Conservation (phyloP, 2,797 vertebrate genomes). For the Labroides dimidiatus region DNA sequence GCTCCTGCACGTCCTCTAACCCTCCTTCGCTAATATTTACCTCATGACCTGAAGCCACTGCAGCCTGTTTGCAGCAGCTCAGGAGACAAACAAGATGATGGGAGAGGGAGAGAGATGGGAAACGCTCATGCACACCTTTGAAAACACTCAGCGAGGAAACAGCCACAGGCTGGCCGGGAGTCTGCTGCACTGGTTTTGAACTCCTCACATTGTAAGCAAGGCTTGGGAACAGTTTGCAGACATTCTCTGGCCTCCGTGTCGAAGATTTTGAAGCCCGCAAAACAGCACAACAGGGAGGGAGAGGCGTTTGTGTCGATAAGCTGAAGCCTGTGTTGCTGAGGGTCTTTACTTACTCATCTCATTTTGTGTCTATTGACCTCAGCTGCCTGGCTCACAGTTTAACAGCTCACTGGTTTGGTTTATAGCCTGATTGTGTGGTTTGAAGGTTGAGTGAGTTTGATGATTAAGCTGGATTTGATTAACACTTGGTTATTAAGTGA, state of each 20-base stretch:
- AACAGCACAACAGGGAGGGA: constrained; percentile 35
- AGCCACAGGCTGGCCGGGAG: constrained; percentile 50
- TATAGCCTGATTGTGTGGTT: constrained; percentile 42
- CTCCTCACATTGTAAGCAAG: constrained; percentile 39
- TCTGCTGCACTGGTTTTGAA: constrained; percentile 60
- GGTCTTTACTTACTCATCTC: constrained; percentile 57
- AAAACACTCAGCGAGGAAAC: constrained; percentile 39
- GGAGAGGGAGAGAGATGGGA: constrained; percentile 20
- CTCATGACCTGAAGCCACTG: constrained; percentile 68
- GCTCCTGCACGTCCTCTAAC: constrained; percentile 66
- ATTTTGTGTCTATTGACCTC: constrained; percentile 55
- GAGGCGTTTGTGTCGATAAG: constrained; percentile 47
- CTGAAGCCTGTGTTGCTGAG: constrained; percentile 37
- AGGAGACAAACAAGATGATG: constrained; percentile 68
- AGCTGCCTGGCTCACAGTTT: constrained; percentile 54
- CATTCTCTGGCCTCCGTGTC: constrained; percentile 40
- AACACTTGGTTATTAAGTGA: constrained; percentile 27
- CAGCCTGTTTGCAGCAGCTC: constrained; percentile 64
- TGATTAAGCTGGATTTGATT: constrained; percentile 66
- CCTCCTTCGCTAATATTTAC: constrained; percentile 77
- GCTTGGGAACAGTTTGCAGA: constrained; percentile 50
- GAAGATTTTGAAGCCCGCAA: constrained; percentile 38
- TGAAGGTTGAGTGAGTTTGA: constrained; percentile 56
- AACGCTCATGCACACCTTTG: constrained; percentile 52
- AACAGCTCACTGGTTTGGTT: constrained; percentile 62